phyloP scores from a whole-genome alignment of 2,797 vertebrate species.

The Geotrypetes seraphini region DNA sequence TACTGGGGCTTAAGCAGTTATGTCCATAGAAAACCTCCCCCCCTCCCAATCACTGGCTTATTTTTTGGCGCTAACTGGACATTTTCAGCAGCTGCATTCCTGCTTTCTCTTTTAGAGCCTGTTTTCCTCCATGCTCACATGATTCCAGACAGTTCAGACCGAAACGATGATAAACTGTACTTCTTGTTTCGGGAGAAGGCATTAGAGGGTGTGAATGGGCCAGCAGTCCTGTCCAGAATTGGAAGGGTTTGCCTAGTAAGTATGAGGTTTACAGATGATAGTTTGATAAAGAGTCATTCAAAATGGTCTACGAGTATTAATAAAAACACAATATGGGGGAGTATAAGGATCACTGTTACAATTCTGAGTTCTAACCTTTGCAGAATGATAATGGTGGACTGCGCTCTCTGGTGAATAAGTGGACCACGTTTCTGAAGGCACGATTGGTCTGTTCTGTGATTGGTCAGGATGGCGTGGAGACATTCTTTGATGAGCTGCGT shows the following conservation, averaged over 20 bases:
- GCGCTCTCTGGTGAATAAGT: slow-evolving; percentile 72
- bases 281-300: no score
- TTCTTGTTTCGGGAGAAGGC: slow-evolving; percentile 74
- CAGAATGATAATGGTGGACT: slow-evolving; percentile 77
- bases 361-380: no score
- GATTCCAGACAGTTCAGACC: slow-evolving; percentile 68
- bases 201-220: slow-evolving; percentile 58
- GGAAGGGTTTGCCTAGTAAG: slow-evolving; percentile 74
- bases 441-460: slow-evolving; percentile 73
- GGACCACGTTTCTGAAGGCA: slow-evolving; percentile 78
- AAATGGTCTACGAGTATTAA: no score
- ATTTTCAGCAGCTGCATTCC: no score
- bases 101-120: slow-evolving; percentile 40
- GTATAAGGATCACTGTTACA: no score
- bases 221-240: slow-evolving; percentile 59
- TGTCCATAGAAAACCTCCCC: no score
- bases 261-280: not conserved
- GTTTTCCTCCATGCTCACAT: slow-evolving; percentile 67
- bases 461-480: slow-evolving; percentile 71
- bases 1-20: no score
- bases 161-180: slow-evolving; percentile 71
- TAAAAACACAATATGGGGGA: no score
- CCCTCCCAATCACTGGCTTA: no score
- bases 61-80: no score
- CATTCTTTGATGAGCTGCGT: slow-evolving; percentile 74